A percentile compares a stretch with the other conserved stretches of the same genome.
phyloP scores from a whole-genome alignment of 2,113 vertebrate species.

The Phocoena sinus region DNA sequence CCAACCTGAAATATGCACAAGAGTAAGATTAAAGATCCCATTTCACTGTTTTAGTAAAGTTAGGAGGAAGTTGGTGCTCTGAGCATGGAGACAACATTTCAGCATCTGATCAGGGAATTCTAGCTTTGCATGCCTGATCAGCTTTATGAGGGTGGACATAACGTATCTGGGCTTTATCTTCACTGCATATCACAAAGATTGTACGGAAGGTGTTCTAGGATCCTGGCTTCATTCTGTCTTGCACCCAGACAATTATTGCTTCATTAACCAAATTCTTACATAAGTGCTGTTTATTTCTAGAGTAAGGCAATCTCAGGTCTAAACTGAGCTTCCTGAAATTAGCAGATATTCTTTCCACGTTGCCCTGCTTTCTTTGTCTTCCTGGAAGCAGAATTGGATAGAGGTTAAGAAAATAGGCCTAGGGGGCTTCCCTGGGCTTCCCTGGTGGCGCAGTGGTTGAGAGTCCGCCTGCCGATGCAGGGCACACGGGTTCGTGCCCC shows the following conservation, averaged over 20 bases:
- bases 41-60: background rate
- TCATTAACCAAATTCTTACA: background rate
- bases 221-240: background rate
- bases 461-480: no score
- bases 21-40: background rate
- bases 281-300: background rate
- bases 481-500: no score
- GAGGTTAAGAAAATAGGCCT: background rate
- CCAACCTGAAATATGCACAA: constrained; percentile 84
- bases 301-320: background rate
- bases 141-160: background rate
- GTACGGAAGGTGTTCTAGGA: background rate
- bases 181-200: background rate
- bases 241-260: background rate
- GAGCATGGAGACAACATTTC: background rate
- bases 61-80: background rate
- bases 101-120: background rate
- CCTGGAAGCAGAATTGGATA: background rate
- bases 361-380: background rate
- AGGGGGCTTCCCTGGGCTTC: no score
- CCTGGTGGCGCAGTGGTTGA: no score
- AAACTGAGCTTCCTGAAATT: background rate
- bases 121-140: background rate
- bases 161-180: background rate
- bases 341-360: background rate